Evolutionary conservation across 2,888 invertebrate species (phyloP).

Genomic region (Andrena bucephala): DNA sequence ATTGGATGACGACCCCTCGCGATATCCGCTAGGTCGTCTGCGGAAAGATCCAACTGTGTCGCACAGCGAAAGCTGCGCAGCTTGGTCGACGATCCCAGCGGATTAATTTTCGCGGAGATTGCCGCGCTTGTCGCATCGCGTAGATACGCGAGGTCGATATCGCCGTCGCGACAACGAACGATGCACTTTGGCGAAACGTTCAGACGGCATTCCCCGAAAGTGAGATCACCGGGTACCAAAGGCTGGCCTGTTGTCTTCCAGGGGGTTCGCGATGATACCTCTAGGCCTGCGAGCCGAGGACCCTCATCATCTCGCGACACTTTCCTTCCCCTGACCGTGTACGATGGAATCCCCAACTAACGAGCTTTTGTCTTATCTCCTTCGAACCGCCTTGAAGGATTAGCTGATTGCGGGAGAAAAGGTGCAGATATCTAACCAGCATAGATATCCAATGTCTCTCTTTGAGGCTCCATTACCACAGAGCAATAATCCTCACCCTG

Average conservation of each 20-base stretch:
- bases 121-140: slow-evolving; percentile 41
- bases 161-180: slow-evolving; percentile 76
- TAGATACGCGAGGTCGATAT: slow-evolving; percentile 74
- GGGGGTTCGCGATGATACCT: slow-evolving; percentile 25
- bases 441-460: too few relatives aligned
- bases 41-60: too few relatives aligned
- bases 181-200: slow-evolving; percentile 82
- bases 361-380: background rate
- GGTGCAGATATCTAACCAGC: too few relatives aligned
- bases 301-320: background rate
- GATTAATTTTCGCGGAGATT: background rate
- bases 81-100: background rate
- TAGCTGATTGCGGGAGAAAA: too few relatives aligned
- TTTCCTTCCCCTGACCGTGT: background rate
- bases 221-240: slow-evolving; percentile 81
- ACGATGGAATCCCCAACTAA: background rate
- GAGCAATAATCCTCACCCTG: too few relatives aligned
- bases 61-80: background rate
- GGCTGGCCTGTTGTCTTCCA: slow-evolving; percentile 36
- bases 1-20: too few relatives aligned
- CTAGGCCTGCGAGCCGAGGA: slow-evolving; percentile 6
- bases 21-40: too few relatives aligned
- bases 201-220: slow-evolving; percentile 82
- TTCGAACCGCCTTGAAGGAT: background rate
- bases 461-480: too few relatives aligned